phyloP scores from a whole-genome alignment of 2,113 vertebrate species.

The Lophochroa leadbeateri region DNA sequence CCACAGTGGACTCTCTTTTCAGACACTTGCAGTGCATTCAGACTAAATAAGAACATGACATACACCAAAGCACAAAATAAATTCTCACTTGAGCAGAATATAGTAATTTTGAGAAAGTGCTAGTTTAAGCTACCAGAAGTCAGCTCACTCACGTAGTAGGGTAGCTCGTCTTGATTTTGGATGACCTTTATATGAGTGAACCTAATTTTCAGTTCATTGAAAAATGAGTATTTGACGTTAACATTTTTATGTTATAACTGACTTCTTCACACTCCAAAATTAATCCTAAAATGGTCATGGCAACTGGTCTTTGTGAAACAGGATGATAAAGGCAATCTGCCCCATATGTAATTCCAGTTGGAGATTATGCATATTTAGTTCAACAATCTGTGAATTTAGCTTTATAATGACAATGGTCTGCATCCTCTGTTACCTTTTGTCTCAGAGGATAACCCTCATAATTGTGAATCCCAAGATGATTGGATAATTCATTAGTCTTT shows the following conservation, averaged over 20 bases:
- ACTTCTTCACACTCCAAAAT: not conserved
- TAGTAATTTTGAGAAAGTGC: not conserved
- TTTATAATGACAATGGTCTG: not conserved
- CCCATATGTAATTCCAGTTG: not conserved
- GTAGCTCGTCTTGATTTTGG: not conserved
- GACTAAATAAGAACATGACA: not conserved
- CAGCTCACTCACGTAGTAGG: not conserved
- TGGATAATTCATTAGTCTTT: not conserved
- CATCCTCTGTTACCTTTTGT: not conserved
- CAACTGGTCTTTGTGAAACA: not conserved
- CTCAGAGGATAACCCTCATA: not conserved
- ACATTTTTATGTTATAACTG: not conserved
- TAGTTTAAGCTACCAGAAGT: not conserved
- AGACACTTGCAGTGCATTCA: not conserved
- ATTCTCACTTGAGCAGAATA: not conserved
- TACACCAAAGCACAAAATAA: not conserved
- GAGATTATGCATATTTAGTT: not conserved
- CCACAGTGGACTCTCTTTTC: not conserved
- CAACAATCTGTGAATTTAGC: not conserved
- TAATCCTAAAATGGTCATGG: not conserved
- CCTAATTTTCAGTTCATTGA: not conserved
- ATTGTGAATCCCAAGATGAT: not conserved
- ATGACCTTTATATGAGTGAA: not conserved
- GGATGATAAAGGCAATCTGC: not conserved
- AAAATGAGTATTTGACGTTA: not conserved